These are phyloP conservation scores for Arnoldichthys spilopterus DNA, from an alignment of 2,797 vertebrate genomes.

Conservation along the genomic window DNA sequence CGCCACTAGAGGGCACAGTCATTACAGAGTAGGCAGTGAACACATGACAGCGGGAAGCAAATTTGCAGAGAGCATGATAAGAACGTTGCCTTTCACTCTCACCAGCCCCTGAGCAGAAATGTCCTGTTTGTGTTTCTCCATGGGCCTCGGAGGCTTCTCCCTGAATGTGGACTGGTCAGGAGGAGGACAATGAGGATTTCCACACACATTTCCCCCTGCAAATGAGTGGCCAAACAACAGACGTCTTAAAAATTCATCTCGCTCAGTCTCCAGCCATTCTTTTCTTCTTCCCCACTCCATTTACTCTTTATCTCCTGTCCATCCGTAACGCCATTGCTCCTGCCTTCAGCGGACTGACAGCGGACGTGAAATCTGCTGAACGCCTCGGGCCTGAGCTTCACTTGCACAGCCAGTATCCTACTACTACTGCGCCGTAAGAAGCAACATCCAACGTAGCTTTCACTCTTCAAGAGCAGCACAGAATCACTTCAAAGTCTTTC, in stretches of 20 bases:
- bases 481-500: neutral
- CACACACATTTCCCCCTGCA: conserved; percentile 49
- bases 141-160: conserved; percentile 58
- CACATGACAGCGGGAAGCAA: conserved; percentile 61
- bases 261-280: conserved; percentile 26
- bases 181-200: conserved; percentile 65
- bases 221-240: conserved; percentile 34
- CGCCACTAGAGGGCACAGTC: conserved; percentile 79
- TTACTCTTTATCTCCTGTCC: conserved; percentile 43
- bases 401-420: conserved; percentile 27
- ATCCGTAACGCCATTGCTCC: conserved; percentile 35
- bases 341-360: conserved; percentile 41
- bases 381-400: conserved; percentile 34
- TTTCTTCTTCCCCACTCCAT: neutral
- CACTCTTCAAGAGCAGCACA: neutral
- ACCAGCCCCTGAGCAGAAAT: conserved; percentile 60
- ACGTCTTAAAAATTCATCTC: conserved; percentile 1
- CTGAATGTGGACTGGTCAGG: conserved; percentile 64
- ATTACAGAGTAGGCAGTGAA: conserved; percentile 59
- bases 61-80: conserved; percentile 67
- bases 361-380: conserved; percentile 49
- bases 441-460: conserved; percentile 17
- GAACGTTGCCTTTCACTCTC: conserved; percentile 60
- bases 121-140: conserved; percentile 62
- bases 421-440: conserved; percentile 43